These are phyloP conservation scores for Helostoma temminkii DNA, from an alignment of 2,797 vertebrate species.

Conservation along the genomic window DNA sequence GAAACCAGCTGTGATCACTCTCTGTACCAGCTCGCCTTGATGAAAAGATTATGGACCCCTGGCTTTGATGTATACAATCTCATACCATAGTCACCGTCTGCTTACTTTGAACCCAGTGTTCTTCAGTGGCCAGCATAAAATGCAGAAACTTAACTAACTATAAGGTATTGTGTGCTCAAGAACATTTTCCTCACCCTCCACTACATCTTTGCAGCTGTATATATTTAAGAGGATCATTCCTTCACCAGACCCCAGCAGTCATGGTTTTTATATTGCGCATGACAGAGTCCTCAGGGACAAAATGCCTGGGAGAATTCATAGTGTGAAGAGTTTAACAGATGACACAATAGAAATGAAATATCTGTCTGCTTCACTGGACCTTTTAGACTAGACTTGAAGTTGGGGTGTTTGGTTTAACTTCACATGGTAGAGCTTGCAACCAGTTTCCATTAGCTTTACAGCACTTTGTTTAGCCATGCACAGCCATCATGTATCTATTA, in stretches of 20 bases:
- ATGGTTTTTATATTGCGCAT: constrained; percentile 64
- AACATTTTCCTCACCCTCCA: constrained; percentile 55
- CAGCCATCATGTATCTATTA: constrained; percentile 6
- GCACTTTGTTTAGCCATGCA: constrained; percentile 34
- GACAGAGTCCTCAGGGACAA: constrained; percentile 67
- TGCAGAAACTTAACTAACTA: constrained; percentile 44
- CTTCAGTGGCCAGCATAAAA: constrained; percentile 25
- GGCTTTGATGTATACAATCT: constrained; percentile 71
- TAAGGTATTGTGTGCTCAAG: constrained; percentile 50
- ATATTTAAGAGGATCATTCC: constrained; percentile 54
- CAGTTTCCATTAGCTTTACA: constrained; percentile 67
- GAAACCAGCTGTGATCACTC: constrained; percentile 76
- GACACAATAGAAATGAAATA: constrained; percentile 77
- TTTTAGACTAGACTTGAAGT: constrained; percentile 32
- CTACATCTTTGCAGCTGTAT: constrained; percentile 69
- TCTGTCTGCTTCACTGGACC: constrained; percentile 67
- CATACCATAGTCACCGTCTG: constrained; percentile 43
- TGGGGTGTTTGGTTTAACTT: constrained; percentile 7
- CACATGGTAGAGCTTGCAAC: constrained; percentile 42
- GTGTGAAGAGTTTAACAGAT: constrained; percentile 83
- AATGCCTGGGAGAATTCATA: constrained; percentile 56
- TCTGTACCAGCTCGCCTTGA: constrained; percentile 52
- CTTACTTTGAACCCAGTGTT: constrained; percentile 33
- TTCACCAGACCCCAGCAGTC: constrained; percentile 61
- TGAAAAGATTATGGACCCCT: constrained; percentile 71